Evolutionary conservation across 2,797 vertebrate species (phyloP).

Genomic region (Mareca strepera): DNA sequence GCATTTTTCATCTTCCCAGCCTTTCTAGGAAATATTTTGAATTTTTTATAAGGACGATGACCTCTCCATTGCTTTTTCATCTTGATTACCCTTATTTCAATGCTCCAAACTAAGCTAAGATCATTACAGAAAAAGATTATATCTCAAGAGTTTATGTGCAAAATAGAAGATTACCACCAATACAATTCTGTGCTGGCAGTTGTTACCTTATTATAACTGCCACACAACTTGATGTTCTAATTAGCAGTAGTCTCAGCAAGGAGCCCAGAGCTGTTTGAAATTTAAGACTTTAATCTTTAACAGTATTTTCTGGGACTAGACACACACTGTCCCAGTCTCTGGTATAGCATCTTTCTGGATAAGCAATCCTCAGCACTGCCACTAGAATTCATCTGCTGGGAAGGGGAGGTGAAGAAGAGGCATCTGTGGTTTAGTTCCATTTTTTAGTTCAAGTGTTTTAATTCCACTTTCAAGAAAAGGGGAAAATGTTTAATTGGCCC

Average conservation of each 20-base stretch:
- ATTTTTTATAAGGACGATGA: not conserved
- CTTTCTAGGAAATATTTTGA: not conserved
- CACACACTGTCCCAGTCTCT: not conserved
- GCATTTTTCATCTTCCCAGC: not conserved
- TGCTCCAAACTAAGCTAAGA: not conserved
- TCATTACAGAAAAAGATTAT: not conserved
- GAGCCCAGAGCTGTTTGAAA: not conserved
- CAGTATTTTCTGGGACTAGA: not conserved
- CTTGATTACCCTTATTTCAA: not conserved
- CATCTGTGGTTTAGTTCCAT: not conserved
- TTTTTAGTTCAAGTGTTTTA: not conserved
- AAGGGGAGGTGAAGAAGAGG: not conserved
- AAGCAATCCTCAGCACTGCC: not conserved
- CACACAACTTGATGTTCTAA: not conserved
- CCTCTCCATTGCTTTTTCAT: not conserved
- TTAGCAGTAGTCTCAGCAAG: not conserved
- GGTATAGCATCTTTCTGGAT: not conserved
- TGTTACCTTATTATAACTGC: not conserved
- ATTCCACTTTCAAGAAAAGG: not conserved
- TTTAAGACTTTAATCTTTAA: slow-evolving; percentile 1
- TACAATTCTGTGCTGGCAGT: not conserved
- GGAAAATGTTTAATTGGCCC: not conserved
- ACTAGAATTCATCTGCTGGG: not conserved
- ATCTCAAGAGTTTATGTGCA: not conserved
- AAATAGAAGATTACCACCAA: not conserved